Conservation (phyloP, 2,888 invertebrate species). For the Conops quadrifasciatus region DNA sequence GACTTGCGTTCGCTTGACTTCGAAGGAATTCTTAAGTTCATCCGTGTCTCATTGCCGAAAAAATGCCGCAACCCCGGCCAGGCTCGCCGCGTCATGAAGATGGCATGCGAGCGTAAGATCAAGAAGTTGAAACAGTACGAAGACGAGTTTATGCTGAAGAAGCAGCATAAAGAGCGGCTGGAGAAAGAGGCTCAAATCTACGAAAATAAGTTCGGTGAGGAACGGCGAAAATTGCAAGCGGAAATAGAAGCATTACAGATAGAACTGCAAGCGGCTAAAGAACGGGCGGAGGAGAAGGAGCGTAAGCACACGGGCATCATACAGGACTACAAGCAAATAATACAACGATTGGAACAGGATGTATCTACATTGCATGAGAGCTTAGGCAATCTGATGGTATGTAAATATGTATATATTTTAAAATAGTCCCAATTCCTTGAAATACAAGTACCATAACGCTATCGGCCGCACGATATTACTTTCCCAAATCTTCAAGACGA, state of each 20-base stretch:
- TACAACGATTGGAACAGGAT: constrained; percentile 86
- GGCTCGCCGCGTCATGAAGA: constrained; percentile 86
- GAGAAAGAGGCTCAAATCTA: constrained; percentile 73
- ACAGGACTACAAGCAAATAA: constrained; percentile 90
- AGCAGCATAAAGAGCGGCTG: constrained; percentile 74
- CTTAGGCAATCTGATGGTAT: constrained; percentile 72
- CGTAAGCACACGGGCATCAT: constrained; percentile 83
- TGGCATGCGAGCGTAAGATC: constrained; percentile 90
- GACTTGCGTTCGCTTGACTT: constrained; percentile 94
- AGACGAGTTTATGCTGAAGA: constrained; percentile 82
- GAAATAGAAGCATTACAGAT: constrained; percentile 73
- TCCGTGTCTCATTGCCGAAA: constrained; percentile 96
- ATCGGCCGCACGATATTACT: too few species aligned
- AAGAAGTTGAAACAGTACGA: constrained; percentile 95
- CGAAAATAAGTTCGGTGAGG: constrained; percentile 71
- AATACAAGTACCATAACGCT: too few species aligned
- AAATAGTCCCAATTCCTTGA: not conserved
- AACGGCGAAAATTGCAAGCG: constrained; percentile 66
- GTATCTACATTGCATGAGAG: constrained; percentile 73
- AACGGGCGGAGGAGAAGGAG: constrained; percentile 77
- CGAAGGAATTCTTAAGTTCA: constrained; percentile 97
- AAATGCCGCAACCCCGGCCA: constrained; percentile 92
- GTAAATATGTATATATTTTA: constrained; percentile 53
- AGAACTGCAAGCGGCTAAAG: constrained; percentile 79
- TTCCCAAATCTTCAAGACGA: too few species aligned